These are phyloP conservation scores for Rugalucina vietnamica DNA, from an alignment of 2,888 invertebrate genomes.

Conservation along the genomic window DNA sequence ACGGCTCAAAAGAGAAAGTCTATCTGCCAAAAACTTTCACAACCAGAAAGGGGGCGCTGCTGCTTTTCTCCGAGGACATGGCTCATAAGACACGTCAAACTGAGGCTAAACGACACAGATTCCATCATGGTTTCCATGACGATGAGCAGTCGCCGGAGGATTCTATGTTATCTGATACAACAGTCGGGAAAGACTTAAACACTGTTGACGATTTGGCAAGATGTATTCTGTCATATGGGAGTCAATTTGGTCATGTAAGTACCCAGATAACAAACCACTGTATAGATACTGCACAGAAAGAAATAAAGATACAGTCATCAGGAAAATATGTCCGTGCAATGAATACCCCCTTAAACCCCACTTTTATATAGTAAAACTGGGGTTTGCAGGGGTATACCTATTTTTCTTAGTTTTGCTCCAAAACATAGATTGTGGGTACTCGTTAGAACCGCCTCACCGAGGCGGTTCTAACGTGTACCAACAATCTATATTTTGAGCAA, in stretches of 20 bases:
- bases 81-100: conserved; percentile 68
- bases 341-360: no score
- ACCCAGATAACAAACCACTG: no score
- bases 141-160: conserved; percentile 34
- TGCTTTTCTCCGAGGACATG: conserved; percentile 83
- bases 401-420: no score
- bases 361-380: no score
- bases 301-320: no score
- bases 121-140: conserved; percentile 23
- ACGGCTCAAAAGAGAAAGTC: conserved; percentile 63
- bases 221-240: conserved; percentile 81
- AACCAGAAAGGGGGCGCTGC: conserved; percentile 82
- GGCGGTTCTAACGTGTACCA: no score
- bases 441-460: no score
- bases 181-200: conserved; percentile 63
- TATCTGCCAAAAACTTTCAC: conserved; percentile 82
- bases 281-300: no score
- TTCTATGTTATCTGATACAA: conserved; percentile 28
- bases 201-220: conserved; percentile 82
- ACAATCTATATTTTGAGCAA: no score
- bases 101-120: conserved; percentile 44
- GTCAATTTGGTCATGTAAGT: conserved; percentile 28
- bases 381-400: no score
- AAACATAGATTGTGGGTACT: no score
- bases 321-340: no score